Evolutionary conservation across 2,113 vertebrate genomes (phyloP).

Genomic region (Zosterops hypoxanthus): DNA sequence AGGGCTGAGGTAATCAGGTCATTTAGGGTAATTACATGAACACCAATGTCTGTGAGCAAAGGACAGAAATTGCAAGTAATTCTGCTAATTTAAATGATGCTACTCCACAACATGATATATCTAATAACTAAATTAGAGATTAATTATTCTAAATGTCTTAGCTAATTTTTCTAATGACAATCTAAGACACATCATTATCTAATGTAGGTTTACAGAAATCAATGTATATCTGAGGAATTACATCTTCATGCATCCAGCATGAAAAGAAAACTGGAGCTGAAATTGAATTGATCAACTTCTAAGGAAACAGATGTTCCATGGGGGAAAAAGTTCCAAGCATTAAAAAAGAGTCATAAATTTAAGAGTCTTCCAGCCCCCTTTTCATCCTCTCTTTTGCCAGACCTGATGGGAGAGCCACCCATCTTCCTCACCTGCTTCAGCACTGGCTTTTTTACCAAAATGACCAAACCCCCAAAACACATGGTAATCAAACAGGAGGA

Average conservation of each 20-base stretch:
- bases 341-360: neutral
- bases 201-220: neutral
- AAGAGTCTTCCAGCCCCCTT: neutral
- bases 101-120: neutral
- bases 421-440: neutral
- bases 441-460: neutral
- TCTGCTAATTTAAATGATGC: neutral
- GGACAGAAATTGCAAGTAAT: neutral
- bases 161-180: slow-evolving; percentile 7
- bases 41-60: neutral
- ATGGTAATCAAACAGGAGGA: neutral
- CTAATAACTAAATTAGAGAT: neutral
- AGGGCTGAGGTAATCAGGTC: neutral
- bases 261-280: neutral
- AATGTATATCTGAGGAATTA: neutral
- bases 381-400: neutral
- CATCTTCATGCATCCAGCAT: neutral
- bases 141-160: neutral
- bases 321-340: neutral
- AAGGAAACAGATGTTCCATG: slow-evolving; percentile 2
- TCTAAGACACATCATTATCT: neutral
- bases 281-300: neutral
- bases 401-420: neutral
- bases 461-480: neutral
- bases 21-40: neutral